Conservation (phyloP, 2,888 invertebrate genomes). For the Nomada hirtipes region DNA sequence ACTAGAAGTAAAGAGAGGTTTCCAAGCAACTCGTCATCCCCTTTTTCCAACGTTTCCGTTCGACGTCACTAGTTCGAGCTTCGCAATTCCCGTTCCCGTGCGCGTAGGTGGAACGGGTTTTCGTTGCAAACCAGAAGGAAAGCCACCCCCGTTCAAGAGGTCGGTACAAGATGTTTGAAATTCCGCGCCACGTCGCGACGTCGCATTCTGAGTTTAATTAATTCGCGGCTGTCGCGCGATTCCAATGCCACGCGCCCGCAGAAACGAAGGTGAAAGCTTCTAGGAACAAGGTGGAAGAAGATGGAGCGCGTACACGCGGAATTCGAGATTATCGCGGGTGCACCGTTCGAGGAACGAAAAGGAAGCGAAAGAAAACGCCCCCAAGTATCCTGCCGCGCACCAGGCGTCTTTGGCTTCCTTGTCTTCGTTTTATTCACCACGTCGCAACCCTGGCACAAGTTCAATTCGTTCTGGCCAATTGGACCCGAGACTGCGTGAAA, state of each 20-base stretch:
- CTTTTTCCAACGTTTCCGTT: neutral
- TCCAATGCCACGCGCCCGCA: conserved; percentile 48
- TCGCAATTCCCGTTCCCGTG: conserved; percentile 6
- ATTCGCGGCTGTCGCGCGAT: conserved; percentile 46
- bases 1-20: neutral
- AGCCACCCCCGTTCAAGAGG: conserved; percentile 2
- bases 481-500: conserved; percentile 53
- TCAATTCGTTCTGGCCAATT: conserved; percentile 68
- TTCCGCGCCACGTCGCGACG: conserved; percentile 29
- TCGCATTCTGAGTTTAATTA: conserved; percentile 61
- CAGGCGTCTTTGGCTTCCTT: conserved; percentile 30
- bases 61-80: conserved; percentile 20
- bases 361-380: conserved; percentile 48
- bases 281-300: conserved; percentile 38
- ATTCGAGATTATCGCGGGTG: conserved; percentile 59
- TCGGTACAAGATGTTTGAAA: conserved; percentile 45
- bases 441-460: conserved; percentile 61
- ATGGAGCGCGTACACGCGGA: conserved; percentile 19
- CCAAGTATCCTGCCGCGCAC: conserved; percentile 41
- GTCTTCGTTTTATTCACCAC: conserved; percentile 46
- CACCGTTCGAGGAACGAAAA: conserved; percentile 49
- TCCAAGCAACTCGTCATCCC: neutral
- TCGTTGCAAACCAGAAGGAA: conserved; percentile 15
- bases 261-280: conserved; percentile 47
- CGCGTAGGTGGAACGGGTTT: conserved; percentile 39